Evolutionary conservation across 2,888 invertebrate species (phyloP).

Genomic region (Tethea ocularis): DNA sequence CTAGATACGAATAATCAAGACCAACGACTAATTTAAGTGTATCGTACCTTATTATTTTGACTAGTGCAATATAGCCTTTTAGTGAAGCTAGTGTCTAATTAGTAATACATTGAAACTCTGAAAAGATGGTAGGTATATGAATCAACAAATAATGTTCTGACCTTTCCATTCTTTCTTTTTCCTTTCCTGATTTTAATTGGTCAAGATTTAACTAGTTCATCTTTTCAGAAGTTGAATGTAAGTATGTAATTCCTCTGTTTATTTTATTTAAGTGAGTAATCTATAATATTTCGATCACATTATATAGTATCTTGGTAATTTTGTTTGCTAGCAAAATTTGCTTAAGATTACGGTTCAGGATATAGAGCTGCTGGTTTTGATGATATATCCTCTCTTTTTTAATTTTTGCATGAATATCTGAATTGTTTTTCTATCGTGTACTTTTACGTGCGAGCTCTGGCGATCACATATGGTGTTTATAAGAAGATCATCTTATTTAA

Average conservation of each 20-base stretch:
- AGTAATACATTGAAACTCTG: conserved; percentile 24
- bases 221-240: conserved; percentile 19
- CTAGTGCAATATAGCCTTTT: conserved; percentile 77
- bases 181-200: background rate
- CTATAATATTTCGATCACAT: conserved; percentile 7
- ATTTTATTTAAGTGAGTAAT: background rate
- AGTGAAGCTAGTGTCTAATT: conserved; percentile 36
- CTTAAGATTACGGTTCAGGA: conserved; percentile 69
- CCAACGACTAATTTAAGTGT: conserved; percentile 80
- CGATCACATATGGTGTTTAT: conserved; percentile 2
- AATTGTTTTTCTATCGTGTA: conserved; percentile 9
- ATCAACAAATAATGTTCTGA: background rate
- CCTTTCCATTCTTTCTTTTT: background rate
- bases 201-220: background rate
- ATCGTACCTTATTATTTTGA: conserved; percentile 66
- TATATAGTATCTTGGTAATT: conserved; percentile 75
- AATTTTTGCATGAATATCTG: background rate
- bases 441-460: background rate
- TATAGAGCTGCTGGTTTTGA: conserved; percentile 28
- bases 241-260: background rate
- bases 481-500: background rate
- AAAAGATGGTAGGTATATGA: conserved; percentile 15
- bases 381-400: conserved; percentile 11
- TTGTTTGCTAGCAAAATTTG: conserved; percentile 77
- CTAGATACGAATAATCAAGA: conserved; percentile 56